Conservation (phyloP, 2,888 invertebrate species). For the Tinea trinotella region DNA sequence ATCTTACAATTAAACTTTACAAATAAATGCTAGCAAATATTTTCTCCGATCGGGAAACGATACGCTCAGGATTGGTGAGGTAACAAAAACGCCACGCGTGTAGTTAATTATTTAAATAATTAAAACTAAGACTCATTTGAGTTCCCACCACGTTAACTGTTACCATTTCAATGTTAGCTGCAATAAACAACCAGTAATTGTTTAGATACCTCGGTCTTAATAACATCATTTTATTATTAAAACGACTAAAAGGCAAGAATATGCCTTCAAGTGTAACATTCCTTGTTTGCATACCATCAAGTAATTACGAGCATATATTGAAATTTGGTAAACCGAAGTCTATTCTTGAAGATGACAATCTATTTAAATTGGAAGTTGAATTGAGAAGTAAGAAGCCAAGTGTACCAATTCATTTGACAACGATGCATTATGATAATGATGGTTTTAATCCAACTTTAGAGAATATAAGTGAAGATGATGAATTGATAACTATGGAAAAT, state of each 20-base stretch:
- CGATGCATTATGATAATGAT: slow-evolving; percentile 50
- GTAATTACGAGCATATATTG: slow-evolving; percentile 76
- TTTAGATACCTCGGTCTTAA: too few relatives aligned
- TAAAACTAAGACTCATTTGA: too few relatives aligned
- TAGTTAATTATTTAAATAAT: too few relatives aligned
- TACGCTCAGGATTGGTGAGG: too few relatives aligned
- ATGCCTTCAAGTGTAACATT: slow-evolving; percentile 78
- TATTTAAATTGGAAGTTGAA: slow-evolving; percentile 46
- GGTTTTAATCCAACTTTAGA: slow-evolving; percentile 44
- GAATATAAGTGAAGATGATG: slow-evolving; percentile 56
- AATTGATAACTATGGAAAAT: slow-evolving; percentile 78
- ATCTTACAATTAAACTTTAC: too few relatives aligned
- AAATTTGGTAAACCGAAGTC: slow-evolving; percentile 62
- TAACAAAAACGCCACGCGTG: too few relatives aligned
- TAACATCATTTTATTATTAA: not conserved
- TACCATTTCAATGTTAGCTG: not conserved
- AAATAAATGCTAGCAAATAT: too few relatives aligned
- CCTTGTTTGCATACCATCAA: slow-evolving; percentile 78
- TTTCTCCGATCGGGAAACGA: too few relatives aligned
- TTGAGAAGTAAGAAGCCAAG: slow-evolving; percentile 49
- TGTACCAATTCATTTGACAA: slow-evolving; percentile 55
- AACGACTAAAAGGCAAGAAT: too few relatives aligned
- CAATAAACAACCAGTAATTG: too few relatives aligned
- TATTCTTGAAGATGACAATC: slow-evolving; percentile 34
- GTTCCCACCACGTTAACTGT: not conserved